Evolutionary conservation across 1,140 invertebrate species (phyloP), one percentile per base, ranked within the genome.

Genomic region (Goniozus legneri): DNA sequence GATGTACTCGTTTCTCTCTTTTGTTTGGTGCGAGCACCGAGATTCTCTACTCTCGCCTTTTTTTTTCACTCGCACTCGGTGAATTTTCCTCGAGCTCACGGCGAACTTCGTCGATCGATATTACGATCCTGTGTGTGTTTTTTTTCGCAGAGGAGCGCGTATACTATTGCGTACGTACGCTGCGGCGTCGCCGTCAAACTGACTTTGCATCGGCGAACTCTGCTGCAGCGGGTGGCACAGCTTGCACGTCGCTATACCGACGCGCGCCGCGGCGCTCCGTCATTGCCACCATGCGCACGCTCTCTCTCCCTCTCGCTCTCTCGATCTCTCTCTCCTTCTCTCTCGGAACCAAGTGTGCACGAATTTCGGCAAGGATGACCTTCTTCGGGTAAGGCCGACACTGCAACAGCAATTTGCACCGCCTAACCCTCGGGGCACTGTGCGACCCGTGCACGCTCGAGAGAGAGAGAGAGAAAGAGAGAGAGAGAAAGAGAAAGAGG

Each of bases 141-240:
- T n/a, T n/a, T n/a, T n/a, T n/a, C n/a, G n/a, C n/a, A n/a, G n/a
- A n/a, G n/a, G n/a, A n/a, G n/a, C n/a, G n/a, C n/a, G n/a, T n/a
- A n/a, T n/a, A n/a, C n/a, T n/a, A n/a, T n/a, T n/a, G 31, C 54
- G 49, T 67, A 62, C 56, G 58, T 64, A 62, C 56, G 60, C 40
- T 62, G 52, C 64, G 57, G 65, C 62, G 64, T 58, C 62, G 54
- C 60, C 57, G 61, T 65, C 50, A 55, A 47, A 68, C 64, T 67
- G 63, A 61, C 64, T 62, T 62, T 58, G 44, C 31, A 50, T 50
- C n/a, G n/a, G n/a, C n/a, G n/a, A 46, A 46, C 58, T 54, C 43
- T 42, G n/a, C 50, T 58, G 56, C 56, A 47, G 50, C 46, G 47
- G 55, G 50, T 43, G 55, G 50, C 55, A 49, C 56, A 50, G 44